Evolutionary conservation across 2,888 invertebrate genomes (phyloP).

Genomic region (Drosophila anceps): DNA sequence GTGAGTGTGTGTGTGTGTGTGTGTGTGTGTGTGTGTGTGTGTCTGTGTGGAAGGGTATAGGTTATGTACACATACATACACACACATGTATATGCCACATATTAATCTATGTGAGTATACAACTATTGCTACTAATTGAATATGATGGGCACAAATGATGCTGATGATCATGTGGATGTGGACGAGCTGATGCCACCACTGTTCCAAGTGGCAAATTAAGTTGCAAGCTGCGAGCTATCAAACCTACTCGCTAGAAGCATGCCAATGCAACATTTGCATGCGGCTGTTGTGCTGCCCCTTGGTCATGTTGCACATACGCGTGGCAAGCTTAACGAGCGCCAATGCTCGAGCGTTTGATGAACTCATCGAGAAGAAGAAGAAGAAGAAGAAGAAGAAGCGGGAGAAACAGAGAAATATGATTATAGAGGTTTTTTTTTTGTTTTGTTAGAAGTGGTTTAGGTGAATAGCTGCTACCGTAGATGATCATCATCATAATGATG

Average conservation of each 20-base stretch:
- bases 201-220: constrained; percentile 6
- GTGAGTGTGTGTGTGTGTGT: not conserved
- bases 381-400: not conserved
- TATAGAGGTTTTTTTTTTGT: not conserved
- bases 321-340: constrained; percentile 63
- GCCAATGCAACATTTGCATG: constrained; percentile 5
- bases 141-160: constrained; percentile 71
- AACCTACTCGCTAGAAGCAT: not conserved
- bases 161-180: constrained; percentile 44
- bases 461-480: constrained; percentile 69
- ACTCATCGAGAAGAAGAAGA: constrained; percentile 48
- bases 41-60: constrained; percentile 6
- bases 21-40: not conserved
- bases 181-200: constrained; percentile 24
- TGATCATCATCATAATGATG: constrained; percentile 36
- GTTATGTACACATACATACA: not conserved
- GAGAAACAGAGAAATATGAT: constrained; percentile 9
- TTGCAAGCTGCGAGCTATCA: constrained; percentile 1
- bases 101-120: constrained; percentile 42
- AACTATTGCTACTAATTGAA: constrained; percentile 70
- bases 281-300: not conserved
- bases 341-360: constrained; percentile 68
- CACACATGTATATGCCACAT: not conserved
- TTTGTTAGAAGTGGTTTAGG: constrained; percentile 23
- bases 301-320: constrained; percentile 45